These are phyloP conservation scores for Botia kubotai DNA, from an alignment of 2,797 vertebrate genomes.

Conservation along the genomic window DNA sequence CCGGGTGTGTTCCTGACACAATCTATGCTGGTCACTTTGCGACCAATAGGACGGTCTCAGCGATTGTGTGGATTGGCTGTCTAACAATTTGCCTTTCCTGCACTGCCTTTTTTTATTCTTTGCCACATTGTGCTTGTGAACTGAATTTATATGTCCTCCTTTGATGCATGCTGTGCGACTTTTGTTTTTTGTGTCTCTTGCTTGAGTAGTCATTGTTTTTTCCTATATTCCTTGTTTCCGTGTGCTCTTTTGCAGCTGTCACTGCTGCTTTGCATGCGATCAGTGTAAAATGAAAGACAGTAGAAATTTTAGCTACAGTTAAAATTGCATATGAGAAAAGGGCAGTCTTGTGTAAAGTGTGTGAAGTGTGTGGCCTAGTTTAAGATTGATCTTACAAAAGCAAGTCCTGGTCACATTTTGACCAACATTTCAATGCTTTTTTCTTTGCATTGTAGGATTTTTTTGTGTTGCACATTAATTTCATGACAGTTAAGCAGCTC, in stretches of 20 bases:
- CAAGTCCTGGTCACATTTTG: neutral
- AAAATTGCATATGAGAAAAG: slow-evolving; percentile 45
- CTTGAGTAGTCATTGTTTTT: neutral
- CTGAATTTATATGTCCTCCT: neutral
- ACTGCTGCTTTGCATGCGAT: slow-evolving; percentile 35
- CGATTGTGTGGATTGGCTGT: slow-evolving; percentile 51
- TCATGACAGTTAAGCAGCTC: too few species aligned
- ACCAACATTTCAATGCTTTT: too few species aligned
- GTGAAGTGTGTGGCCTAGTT: slow-evolving; percentile 33
- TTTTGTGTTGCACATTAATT: too few species aligned
- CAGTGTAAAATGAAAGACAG: neutral
- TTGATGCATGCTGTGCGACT: neutral
- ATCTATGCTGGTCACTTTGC: neutral
- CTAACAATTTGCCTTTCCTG: neutral
- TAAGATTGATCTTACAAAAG: neutral
- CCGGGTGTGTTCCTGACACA: slow-evolving; percentile 21
- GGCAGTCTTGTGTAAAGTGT: slow-evolving; percentile 22
- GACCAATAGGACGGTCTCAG: slow-evolving; percentile 42
- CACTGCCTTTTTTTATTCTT: neutral
- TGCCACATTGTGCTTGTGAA: slow-evolving; percentile 1
- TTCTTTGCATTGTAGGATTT: too few species aligned
- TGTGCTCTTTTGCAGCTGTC: slow-evolving; percentile 18
- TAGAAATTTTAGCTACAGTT: slow-evolving; percentile 9
- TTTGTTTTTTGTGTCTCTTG: too few species aligned
- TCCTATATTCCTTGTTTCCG: neutral